Percentiles rank a stretch among this genome's conserved stretches.
These are phyloP conservation scores for Sebastes schlegelii DNA, from an alignment of 2,113 vertebrate genomes.

Conservation along the genomic window DNA sequence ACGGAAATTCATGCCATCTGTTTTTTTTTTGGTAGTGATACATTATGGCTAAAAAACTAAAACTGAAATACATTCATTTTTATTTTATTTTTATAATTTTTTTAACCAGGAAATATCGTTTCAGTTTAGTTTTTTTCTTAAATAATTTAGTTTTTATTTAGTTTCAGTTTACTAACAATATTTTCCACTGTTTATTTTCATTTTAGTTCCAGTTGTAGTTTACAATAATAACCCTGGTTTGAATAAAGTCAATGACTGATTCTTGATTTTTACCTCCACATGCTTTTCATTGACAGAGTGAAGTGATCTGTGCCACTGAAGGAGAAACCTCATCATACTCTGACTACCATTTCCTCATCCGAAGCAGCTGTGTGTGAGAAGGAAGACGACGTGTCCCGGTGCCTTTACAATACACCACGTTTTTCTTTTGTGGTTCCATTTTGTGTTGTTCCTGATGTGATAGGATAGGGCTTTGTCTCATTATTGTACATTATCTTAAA, in stretches of 20 bases:
- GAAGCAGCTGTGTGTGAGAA: conserved; percentile 80
- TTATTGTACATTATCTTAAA: conserved; percentile 68
- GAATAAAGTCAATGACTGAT: neutral
- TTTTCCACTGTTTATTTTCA: no score
- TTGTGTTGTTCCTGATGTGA: conserved; percentile 40
- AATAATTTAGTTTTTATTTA: no score
- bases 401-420: conserved; percentile 31
- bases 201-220: no score
- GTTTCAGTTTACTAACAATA: no score
- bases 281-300: conserved; percentile 70
- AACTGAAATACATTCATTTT: no score
- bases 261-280: neutral
- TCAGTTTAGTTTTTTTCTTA: no score
- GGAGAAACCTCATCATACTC: conserved; percentile 68
- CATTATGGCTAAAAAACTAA: no score
- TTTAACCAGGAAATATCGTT: no score
- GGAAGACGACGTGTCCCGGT: conserved; percentile 30
- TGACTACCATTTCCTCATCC: conserved; percentile 82
- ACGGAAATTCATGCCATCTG: no score
- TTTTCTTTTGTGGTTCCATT: conserved; percentile 29
- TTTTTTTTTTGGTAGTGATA: no score
- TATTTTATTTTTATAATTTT: no score
- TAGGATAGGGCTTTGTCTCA: conserved; percentile 37
- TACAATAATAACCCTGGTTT: no score
- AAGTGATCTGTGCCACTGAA: conserved; percentile 73